phyloP scores from a whole-genome alignment of 2,797 vertebrate species.

The Gouania willdenowi region DNA sequence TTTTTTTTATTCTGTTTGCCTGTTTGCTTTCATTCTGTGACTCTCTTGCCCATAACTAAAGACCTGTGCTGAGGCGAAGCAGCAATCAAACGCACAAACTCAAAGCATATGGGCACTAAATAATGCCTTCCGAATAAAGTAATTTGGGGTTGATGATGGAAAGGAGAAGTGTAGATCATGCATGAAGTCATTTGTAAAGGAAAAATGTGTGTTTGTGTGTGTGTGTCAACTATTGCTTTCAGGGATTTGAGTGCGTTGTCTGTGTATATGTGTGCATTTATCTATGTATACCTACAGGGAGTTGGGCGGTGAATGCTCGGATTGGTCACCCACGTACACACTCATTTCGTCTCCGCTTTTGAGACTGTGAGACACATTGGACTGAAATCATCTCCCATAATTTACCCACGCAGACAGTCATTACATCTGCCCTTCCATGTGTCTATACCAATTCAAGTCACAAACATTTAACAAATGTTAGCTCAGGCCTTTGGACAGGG shows the following conservation, averaged over 20 bases:
- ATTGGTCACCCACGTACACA: constrained; percentile 43
- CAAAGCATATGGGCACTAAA: constrained; percentile 71
- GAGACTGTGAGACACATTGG: constrained; percentile 65
- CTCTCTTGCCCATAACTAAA: constrained; percentile 1
- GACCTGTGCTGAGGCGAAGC: constrained; percentile 25
- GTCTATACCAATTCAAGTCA: too few species aligned
- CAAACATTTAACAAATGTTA: too few species aligned
- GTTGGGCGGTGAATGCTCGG: constrained; percentile 37
- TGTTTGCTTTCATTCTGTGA: constrained; percentile 7
- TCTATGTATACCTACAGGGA: constrained; percentile 9
- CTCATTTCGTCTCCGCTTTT: constrained; percentile 19
- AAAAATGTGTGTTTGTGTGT: constrained; percentile 27
- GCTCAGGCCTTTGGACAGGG: too few species aligned
- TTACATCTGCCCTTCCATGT: constrained; percentile 35
- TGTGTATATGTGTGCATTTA: constrained; percentile 1
- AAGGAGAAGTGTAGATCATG: constrained; percentile 35
- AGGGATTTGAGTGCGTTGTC: constrained; percentile 2
- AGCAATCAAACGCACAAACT: constrained; percentile 69
- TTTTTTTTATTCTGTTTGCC: constrained; percentile 6
- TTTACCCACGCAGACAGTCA: constrained; percentile 59
- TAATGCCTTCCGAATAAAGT: constrained; percentile 62
- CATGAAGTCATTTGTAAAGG: constrained; percentile 50
- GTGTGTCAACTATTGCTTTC: constrained; percentile 6
- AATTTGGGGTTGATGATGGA: constrained; percentile 43
- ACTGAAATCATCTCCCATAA: constrained; percentile 70